A percentile compares a stretch with the other conserved stretches of the same genome.
Conservation (phyloP, 1,140 invertebrate genomes). For the Penaeus indicus region DNA sequence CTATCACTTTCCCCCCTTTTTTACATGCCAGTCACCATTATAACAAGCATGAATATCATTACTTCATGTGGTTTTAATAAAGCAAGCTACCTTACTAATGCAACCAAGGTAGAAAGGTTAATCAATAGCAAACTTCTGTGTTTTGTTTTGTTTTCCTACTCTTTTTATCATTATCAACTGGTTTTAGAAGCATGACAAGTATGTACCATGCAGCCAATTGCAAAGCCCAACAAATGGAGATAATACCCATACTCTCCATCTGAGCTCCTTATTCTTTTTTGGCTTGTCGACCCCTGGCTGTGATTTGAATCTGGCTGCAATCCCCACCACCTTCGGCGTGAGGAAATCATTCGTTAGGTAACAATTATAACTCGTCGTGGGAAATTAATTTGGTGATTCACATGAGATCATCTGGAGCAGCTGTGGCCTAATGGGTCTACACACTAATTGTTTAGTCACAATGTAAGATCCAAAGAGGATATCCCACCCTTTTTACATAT, state of each 20-base stretch:
- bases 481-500: no score
- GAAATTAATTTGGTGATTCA: background rate
- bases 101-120: background rate
- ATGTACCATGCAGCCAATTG: slow-evolving; percentile 33
- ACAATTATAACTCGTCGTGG: background rate
- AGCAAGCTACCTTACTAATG: no score
- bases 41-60: no score
- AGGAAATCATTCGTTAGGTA: background rate
- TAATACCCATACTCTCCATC: slow-evolving; percentile 45
- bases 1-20: no score
- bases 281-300: slow-evolving; percentile 28
- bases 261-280: slow-evolving; percentile 37
- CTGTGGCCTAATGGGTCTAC: no score
- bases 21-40: no score
- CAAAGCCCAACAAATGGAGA: slow-evolving; percentile 8
- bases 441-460: no score
- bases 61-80: no score
- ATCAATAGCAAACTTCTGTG: background rate
- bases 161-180: no score
- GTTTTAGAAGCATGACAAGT: background rate
- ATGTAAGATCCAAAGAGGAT: no score
- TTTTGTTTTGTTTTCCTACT: no score
- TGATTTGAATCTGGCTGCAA: slow-evolving; percentile 41
- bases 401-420: background rate
- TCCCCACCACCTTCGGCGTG: slow-evolving; percentile 43